phyloP scores from a whole-genome alignment of 1,140 invertebrate species.

The Leptopilina boulardi region DNA sequence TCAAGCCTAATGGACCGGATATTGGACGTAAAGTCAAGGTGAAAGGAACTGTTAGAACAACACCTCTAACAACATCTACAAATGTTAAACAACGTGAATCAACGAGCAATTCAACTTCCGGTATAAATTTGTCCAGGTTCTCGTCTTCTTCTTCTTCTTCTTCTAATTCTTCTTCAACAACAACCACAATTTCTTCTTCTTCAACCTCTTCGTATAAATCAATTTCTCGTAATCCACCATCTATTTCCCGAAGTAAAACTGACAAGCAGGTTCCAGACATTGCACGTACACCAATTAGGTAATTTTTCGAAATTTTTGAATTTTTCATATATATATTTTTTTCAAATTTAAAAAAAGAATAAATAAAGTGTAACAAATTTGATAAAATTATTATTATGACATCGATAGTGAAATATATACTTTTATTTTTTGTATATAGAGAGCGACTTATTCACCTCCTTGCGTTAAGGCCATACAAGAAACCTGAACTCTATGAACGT shows the following conservation, averaged over 20 bases:
- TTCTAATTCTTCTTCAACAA: not conserved
- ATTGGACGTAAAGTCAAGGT: conserved; percentile 90
- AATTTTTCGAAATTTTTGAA: conserved; percentile 62
- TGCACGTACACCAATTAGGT: conserved; percentile 84
- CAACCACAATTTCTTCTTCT: conserved; percentile 40
- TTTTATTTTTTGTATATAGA: conserved; percentile 75
- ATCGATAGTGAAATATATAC: not conserved
- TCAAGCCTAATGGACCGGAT: conserved; percentile 91
- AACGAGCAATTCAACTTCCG: conserved; percentile 50
- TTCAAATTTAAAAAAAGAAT: no score
- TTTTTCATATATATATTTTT: not conserved
- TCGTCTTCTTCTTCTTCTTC: conserved; percentile 47
- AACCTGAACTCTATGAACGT: conserved; percentile 89
- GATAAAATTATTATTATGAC: no score
- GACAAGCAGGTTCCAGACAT: conserved; percentile 79
- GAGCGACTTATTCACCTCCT: conserved; percentile 95
- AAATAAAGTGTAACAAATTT: no score
- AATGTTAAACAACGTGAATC: conserved; percentile 66
- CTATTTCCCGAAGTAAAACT: conserved; percentile 54
- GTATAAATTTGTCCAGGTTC: conserved; percentile 53
- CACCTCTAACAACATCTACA: conserved; percentile 56
- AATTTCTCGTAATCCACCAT: conserved; percentile 53
- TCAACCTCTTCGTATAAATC: conserved; percentile 58
- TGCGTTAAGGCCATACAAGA: conserved; percentile 94
- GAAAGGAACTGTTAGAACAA: conserved; percentile 74